Base-by-base conservation (phyloP, 2,888 invertebrate species). In the Lycia hirtaria region DNA sequence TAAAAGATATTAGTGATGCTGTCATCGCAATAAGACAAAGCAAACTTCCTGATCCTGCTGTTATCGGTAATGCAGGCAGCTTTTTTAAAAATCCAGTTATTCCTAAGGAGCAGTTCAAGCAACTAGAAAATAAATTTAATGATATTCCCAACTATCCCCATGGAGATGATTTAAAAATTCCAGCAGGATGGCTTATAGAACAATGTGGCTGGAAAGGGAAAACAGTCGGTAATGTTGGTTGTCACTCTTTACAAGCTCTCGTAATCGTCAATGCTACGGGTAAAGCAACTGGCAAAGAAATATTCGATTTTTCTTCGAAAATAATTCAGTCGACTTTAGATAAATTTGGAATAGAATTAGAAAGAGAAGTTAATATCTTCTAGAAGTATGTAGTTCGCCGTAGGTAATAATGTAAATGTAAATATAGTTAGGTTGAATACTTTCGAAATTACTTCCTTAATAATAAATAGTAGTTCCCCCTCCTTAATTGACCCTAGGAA, bases 141-240 rank as follows among this genome's bases (percentile, higher is more conserved):
- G 52, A 15, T 15, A 50, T 60, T 33, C 60, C 63, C 4, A 30
- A 55, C 20, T 60, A 55, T 15, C 47, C 57, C 9, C 12, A 58
- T 26, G 53, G 58, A 9, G 35, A n/a, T 6, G 24, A 35, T 10
- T 33, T 60, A 4, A 65, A 65, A 54, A 43, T 65, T 17, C 60
- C 62, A 5, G 60, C 65, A 28, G 65, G 62, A 14, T 65, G 65
- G 65, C 53, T 65, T 7, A 62, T 65, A 15, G 65, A 65, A 6
- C 49, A 41, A 28, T 58, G 65, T 28, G 44, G 51, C 3, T 47
- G 62, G 40, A 62, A 65, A 45, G 65, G 65, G 9, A 56, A 24
- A 50, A 38, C 14, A 20, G 44, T 57, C 24, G 62, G 62, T 6
- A 60, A 58, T 15, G 65, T 60, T 10, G 50, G 50, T 10, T 60